A percentile compares a stretch with the other conserved stretches of the same genome.
Evolutionary conservation across 2,113 vertebrate genomes (phyloP).

Genomic region (Probosciger aterrimus): DNA sequence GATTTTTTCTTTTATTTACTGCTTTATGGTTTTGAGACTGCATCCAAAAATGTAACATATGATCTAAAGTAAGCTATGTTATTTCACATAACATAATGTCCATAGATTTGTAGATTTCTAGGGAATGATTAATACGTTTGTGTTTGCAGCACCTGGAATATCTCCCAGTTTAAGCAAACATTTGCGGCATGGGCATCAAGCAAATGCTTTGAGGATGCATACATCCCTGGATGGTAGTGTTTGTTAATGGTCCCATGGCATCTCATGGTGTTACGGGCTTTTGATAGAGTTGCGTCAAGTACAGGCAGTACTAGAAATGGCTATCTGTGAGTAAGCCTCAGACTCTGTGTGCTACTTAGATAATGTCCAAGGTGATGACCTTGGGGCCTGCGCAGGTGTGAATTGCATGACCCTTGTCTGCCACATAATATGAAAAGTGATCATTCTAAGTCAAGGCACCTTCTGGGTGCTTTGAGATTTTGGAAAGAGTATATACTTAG

Average conservation of each 20-base stretch:
- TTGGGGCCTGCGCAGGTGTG: rapidly evolving
- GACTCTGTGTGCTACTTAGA: neutral
- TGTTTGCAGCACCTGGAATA: neutral
- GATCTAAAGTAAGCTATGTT: neutral
- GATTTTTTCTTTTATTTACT: neutral
- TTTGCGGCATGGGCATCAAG: neutral
- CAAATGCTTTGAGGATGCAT: neutral
- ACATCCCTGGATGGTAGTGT: neutral
- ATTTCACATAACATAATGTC: neutral
- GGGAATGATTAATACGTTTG: neutral
- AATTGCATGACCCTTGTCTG: neutral
- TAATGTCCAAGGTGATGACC: neutral
- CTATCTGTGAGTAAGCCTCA: neutral
- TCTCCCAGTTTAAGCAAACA: neutral
- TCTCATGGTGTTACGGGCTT: rapidly evolving
- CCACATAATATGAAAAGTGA: neutral
- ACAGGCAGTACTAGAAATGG: neutral
- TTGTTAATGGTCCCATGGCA: neutral
- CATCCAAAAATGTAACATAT: neutral
- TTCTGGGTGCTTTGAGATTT: neutral
- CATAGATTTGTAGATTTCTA: neutral
- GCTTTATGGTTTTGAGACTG: neutral
- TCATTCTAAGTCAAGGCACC: neutral
- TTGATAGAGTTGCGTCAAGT: neutral
- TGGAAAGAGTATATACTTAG: neutral